These are phyloP conservation scores for Fistularia commersonii DNA, from an alignment of 2,797 vertebrate species.

Conservation along the genomic window DNA sequence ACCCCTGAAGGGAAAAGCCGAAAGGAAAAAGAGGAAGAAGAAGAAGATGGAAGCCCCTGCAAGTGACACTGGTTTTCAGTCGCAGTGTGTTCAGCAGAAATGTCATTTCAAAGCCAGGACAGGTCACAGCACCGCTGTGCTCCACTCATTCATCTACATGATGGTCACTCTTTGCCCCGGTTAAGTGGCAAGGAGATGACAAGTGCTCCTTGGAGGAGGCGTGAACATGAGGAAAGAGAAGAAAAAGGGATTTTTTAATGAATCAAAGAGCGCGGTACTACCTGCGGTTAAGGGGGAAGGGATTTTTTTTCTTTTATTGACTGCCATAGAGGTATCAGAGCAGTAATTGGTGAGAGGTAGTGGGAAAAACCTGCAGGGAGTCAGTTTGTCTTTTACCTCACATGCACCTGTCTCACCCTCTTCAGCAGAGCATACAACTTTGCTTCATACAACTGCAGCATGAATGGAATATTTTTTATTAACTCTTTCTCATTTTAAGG, in stretches of 20 bases:
- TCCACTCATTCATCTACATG: slow-evolving; percentile 10
- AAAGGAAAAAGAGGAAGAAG: no score
- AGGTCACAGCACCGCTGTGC: not conserved
- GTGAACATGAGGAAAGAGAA: slow-evolving; percentile 8
- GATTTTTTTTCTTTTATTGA: slow-evolving; percentile 19
- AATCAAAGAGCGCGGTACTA: slow-evolving; percentile 26
- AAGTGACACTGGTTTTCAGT: no score
- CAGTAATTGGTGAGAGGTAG: slow-evolving; percentile 35
- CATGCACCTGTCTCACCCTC: not conserved
- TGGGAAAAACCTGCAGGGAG: slow-evolving; percentile 11
- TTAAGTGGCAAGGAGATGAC: slow-evolving; percentile 18
- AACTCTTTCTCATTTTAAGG: no score
- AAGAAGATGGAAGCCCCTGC: no score
- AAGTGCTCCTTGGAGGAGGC: slow-evolving; percentile 18
- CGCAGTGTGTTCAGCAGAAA: no score
- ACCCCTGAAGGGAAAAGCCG: no score
- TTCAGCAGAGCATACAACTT: not conserved
- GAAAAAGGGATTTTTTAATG: slow-evolving; percentile 39
- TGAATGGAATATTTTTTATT: no score
- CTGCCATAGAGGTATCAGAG: slow-evolving; percentile 22
- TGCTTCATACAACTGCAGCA: no score
- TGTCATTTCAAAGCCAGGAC: no score
- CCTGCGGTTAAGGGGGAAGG: slow-evolving; percentile 12
- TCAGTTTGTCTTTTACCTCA: slow-evolving; percentile 12
- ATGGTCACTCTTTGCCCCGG: slow-evolving; percentile 23